Percentiles rank a stretch among this genome's conserved stretches.
phyloP scores from a whole-genome alignment of 1,140 invertebrate species.

The Apocrypta bakeri region DNA sequence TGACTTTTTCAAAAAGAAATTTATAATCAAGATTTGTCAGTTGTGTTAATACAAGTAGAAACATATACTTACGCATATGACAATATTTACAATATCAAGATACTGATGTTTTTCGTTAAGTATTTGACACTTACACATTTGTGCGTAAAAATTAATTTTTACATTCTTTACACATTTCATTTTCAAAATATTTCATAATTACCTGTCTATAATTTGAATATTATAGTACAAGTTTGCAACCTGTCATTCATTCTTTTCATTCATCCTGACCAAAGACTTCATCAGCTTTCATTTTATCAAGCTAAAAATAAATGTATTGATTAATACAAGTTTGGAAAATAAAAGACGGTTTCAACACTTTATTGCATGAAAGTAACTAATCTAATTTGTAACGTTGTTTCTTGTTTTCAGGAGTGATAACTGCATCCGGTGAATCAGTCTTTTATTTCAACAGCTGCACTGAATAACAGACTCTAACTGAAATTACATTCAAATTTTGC shows the following conservation, averaged over 20 bases:
- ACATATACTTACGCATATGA: slow-evolving; percentile 18
- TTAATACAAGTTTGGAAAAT: slow-evolving; percentile 1
- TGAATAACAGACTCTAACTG: slow-evolving; percentile 42
- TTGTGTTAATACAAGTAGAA: slow-evolving; percentile 10
- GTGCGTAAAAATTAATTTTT: background rate
- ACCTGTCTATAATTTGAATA: background rate
- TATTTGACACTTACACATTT: background rate
- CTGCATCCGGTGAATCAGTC: slow-evolving; percentile 42
- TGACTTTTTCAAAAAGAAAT: slow-evolving; percentile 43
- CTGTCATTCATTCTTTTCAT: background rate
- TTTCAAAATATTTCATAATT: background rate
- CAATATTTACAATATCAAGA: background rate
- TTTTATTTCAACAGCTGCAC: slow-evolving; percentile 15
- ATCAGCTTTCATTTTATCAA: slow-evolving; percentile 1
- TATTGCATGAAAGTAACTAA: background rate
- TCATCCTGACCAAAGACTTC: background rate
- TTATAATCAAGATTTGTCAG: slow-evolving; percentile 40
- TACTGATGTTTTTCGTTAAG: background rate
- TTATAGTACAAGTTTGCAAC: background rate
- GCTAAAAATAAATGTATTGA: background rate
- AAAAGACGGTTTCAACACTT: slow-evolving; percentile 8
- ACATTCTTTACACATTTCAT: background rate
- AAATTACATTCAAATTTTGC: background rate
- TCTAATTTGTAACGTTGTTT: slow-evolving; percentile 14
- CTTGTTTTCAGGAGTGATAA: slow-evolving; percentile 51